phyloP scores from a whole-genome alignment of 2,797 vertebrate genomes.

The Tapera naevia region DNA sequence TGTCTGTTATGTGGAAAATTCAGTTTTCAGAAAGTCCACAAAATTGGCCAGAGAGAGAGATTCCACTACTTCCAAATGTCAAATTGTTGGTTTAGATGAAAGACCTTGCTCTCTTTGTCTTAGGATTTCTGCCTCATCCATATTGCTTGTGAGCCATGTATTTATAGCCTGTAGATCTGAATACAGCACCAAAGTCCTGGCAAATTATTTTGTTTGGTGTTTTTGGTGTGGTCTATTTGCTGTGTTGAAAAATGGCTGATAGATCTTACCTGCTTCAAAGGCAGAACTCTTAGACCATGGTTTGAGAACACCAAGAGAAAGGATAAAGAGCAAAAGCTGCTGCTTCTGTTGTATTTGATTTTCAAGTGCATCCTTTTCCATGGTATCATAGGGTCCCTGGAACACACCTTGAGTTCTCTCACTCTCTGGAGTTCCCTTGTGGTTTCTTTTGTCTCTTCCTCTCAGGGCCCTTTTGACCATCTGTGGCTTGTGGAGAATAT shows the following conservation, averaged over 20 bases:
- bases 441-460: constrained; percentile 47
- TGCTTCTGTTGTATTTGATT: not conserved
- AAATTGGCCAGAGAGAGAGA: not conserved
- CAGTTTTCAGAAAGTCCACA: not conserved
- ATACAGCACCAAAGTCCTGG: not conserved
- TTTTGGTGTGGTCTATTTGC: not conserved
- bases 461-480: constrained; percentile 55
- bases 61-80: not conserved
- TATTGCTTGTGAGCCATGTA: not conserved
- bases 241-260: not conserved
- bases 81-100: not conserved
- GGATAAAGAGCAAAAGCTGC: not conserved
- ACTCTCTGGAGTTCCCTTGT: constrained; percentile 2
- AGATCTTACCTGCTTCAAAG: not conserved
- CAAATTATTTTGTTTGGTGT: not conserved
- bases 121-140: not conserved
- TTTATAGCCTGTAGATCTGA: not conserved
- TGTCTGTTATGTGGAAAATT: not conserved
- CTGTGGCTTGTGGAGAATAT: constrained; percentile 58
- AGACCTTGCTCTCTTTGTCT: not conserved
- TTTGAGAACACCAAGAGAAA: not conserved
- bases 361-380: not conserved
- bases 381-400: not conserved
- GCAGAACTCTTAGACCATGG: not conserved
- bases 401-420: constrained; percentile 43